Base-by-base conservation (phyloP, 2,888 invertebrate species). In the Mechanitis mazaeus region DNA sequence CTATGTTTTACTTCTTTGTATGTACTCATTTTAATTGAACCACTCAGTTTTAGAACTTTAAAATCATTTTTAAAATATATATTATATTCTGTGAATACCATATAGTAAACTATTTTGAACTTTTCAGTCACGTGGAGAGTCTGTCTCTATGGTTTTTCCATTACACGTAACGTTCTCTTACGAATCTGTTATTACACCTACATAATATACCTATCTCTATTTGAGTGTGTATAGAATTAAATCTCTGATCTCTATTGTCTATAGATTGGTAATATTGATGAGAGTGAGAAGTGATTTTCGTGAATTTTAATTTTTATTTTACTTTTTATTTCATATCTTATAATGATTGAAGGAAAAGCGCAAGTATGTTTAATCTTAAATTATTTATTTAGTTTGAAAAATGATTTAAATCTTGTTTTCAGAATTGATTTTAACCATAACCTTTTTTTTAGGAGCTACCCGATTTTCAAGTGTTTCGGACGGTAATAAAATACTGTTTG, bases 401-500 rank as follows among this genome's bases (percentile, higher is more conserved):
- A 61, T 64, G 53, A 58, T 7, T 54, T 11, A 38, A 45, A 9
- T 42, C 42, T 54, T 33, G 5, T 5, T 42, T 42, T 42, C 42
- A 9, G 28, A 56, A 55, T 9, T 31, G 33, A 54, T 35, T 64
- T 56, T 55, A 35, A 46, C 42, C 63, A 55, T 67, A 74, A 75
- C 70, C 69, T 74, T 61, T 60, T 31, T 72, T 71, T 71, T 81
- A 93, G 92, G 93, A 93, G 76, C 76, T 92, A 77, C 91, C 93
- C 67, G 95, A 95, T 80, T 91, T 94, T 72, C 92, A 92, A 78
- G 92, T 94, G 7, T 95, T 96, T 80, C 93, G 91, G 80, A 94
- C 94, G 68, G 95, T 95, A 57, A 92, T 96, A 65, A 92, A 93
- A 73, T 95, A 96, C 81, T 94, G 94, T 80, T 84, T 94, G 61